Evolutionary conservation across 2,888 invertebrate genomes (phyloP).

Genomic region (Pyrrhosoma nymphula): DNA sequence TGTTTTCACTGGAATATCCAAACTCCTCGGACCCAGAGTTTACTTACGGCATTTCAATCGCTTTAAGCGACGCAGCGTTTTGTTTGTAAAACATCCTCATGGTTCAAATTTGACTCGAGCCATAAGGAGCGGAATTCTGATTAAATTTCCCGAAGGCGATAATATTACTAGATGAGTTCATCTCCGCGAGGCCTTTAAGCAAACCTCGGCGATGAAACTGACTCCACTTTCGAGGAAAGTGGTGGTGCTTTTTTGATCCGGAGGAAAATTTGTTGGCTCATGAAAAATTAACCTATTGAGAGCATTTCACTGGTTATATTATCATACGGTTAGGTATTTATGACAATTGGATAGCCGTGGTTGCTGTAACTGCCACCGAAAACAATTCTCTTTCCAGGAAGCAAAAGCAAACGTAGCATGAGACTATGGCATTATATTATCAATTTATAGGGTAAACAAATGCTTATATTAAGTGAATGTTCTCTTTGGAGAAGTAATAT

Average conservation of each 20-base stretch:
- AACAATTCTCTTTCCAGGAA: neutral
- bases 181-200: neutral
- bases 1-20: constrained; percentile 43
- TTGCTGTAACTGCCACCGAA: neutral
- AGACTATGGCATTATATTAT: neutral
- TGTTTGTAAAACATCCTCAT: constrained; percentile 35
- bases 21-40: constrained; percentile 37
- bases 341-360: neutral
- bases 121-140: constrained; percentile 43
- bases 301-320: neutral
- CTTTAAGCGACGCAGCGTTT: constrained; percentile 51
- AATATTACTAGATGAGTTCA: constrained; percentile 48
- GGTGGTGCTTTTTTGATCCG: neutral
- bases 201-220: neutral
- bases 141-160: constrained; percentile 26
- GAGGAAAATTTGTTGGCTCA: neutral
- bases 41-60: constrained; percentile 60
- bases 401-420: neutral
- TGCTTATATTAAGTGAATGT: neutral
- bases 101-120: constrained; percentile 51
- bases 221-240: neutral
- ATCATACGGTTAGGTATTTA: neutral
- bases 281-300: neutral
- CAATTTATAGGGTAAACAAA: neutral
- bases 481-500: too few relatives aligned